Conservation (phyloP, 2,888 invertebrate species). For the Pristionchus mayeri region DNA sequence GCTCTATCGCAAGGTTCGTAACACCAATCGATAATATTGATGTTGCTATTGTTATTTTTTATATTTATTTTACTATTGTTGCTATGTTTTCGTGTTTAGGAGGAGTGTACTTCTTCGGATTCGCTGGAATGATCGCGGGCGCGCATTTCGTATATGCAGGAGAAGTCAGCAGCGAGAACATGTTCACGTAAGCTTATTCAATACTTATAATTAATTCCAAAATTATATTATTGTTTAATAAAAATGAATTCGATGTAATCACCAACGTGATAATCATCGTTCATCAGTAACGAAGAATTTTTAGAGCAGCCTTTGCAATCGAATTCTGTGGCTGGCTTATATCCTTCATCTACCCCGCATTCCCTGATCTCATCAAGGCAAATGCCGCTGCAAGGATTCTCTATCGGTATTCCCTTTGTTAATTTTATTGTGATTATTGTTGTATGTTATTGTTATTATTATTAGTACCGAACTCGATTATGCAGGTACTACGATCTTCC, state of each 20-base stretch:
- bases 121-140: not conserved
- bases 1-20: not conserved
- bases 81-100: too few relatives aligned
- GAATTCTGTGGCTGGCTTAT: conserved; percentile 11
- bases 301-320: not conserved
- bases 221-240: too few relatives aligned
- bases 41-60: too few relatives aligned
- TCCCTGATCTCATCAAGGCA: conserved; percentile 35
- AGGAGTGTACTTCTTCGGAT: not conserved
- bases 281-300: not conserved
- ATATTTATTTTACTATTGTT: too few relatives aligned
- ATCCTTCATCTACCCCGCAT: conserved; percentile 21
- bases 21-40: not conserved
- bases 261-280: too few relatives aligned
- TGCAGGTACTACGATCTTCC: conserved; percentile 37
- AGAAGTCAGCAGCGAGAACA: not conserved
- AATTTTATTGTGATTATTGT: too few relatives aligned
- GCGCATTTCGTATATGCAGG: not conserved
- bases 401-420: not conserved
- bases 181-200: not conserved
- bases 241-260: too few relatives aligned
- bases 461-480: not conserved
- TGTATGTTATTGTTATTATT: too few relatives aligned
- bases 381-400: conserved; percentile 27
- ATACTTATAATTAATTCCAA: too few relatives aligned